Base-by-base conservation (phyloP, 2,888 invertebrate genomes). In the Notodonta ziczac region DNA sequence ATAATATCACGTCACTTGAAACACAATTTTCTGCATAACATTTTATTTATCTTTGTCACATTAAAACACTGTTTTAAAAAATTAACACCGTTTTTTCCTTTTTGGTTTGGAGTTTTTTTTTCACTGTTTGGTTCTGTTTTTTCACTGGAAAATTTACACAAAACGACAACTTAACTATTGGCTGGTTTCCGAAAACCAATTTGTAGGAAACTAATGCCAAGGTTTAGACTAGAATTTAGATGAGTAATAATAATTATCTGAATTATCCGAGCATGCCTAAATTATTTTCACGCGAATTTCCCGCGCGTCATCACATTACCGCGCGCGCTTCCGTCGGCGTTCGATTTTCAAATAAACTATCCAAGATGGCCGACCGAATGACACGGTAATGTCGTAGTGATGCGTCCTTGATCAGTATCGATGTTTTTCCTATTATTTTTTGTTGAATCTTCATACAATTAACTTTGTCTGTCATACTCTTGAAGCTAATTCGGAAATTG, bases 311-410 rank as follows among this genome's bases (percentile, higher is more conserved):
- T 80, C 51, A 61, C 65, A 66, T 70, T 59, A 76, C 71, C 77
- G 76, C 90, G 89, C 86, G 83, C 84, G 88, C 76, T 86, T 86
- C 86, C 85, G 84, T 73, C 83, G 78, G 84, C 78, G 81, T 88
- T 85, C 88, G 86, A 85, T 89, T 91, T 91, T 90, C 88, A 90
- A 91, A 91, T 91, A 91, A 87, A 84, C 82, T 81, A 85, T 87
- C 83, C 88, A 90, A 90, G 78, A 91, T 91, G 91, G 91, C 90
- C 67, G 84, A 72, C 78, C 72, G 81, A 82, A 78, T 83, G 82
- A 81, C 83, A 81, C 74, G 68, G 81, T 83, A 80, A 83, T 81
- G 75, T 61, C 40, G 63, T 85, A 88, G 89, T 86, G 87, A 63
- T 66, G 83, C 61, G 63, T 50, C 55, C 51, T 39, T 61, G 70